These are phyloP conservation scores for Phyto melanocephala DNA, from an alignment of 2,888 invertebrate species.

Conservation along the genomic window DNA sequence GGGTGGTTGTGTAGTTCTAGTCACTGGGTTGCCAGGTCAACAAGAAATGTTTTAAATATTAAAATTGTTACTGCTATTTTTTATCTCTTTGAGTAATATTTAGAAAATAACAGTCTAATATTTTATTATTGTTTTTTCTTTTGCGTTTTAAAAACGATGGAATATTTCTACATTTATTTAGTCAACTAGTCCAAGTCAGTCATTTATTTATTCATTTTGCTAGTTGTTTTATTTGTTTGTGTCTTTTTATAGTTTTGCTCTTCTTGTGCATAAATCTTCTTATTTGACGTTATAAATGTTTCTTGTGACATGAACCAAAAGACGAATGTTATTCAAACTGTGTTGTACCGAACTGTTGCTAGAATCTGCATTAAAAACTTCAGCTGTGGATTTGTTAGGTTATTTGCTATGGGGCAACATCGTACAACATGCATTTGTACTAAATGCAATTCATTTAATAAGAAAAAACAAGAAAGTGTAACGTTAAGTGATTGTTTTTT, in stretches of 20 bases:
- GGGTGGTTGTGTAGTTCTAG: background rate
- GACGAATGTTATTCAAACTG: conserved; percentile 31
- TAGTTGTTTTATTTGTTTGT: conserved; percentile 8
- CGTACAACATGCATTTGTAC: background rate
- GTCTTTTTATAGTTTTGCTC: conserved; percentile 15
- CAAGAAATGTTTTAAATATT: conserved; percentile 48
- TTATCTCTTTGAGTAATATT: background rate
- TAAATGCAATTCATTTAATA: conserved; percentile 22
- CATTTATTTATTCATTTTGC: conserved; percentile 36
- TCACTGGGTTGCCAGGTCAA: conserved; percentile 38
- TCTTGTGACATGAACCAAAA: conserved; percentile 51
- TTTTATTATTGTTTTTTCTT: background rate
- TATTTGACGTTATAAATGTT: conserved; percentile 63
- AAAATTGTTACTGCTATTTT: conserved; percentile 4
- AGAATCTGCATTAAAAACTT: background rate
- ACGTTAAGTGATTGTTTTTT: too few species aligned
- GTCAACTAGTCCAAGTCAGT: conserved; percentile 20
- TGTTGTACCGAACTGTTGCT: conserved; percentile 22
- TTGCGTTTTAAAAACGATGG: background rate
- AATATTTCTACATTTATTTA: conserved; percentile 22
- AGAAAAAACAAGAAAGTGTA: too few species aligned
- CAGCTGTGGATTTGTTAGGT: conserved; percentile 6
- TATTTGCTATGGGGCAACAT: background rate
- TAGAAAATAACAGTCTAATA: conserved; percentile 3
- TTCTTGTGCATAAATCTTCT: conserved; percentile 63